Base-by-base conservation (phyloP, 2,797 vertebrate species). In the Bovichtus diacanthus region DNA sequence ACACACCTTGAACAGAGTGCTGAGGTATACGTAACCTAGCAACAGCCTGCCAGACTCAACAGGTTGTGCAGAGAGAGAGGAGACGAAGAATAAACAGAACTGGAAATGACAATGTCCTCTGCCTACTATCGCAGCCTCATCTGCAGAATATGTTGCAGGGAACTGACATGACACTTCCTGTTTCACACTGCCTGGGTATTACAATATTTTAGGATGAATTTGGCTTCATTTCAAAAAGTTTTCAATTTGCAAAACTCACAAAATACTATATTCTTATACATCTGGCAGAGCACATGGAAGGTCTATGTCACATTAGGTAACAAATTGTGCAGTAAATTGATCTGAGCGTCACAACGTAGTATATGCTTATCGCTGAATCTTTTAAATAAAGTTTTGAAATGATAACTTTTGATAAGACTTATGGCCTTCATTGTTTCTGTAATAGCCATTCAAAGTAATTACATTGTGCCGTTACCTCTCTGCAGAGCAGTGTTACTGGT, bases 11-110 rank as follows among this genome's bases (percentile, higher is more conserved):
- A 87, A 80, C 1, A 2, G 23, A 69, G 53, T 21, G 68, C 71
- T 62, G 78, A 81, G 84, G 81, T 84, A 70, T 34, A 88, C 78
- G 91, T 93, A 92, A 88, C 92, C 90, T 92, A 92, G 93, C 91
- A 93, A 93, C 91, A 79, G 87, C 81, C 67, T 70, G 69, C 76
- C 70, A 74, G 81, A 72, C 74, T 88, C 86, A 90, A 91, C 91
- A 92, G 89, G 90, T 88, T 90, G 80, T 41, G 71, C 58, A 70
- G 62, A 60, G 41, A 78, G 63, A 71, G 61, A 74, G 78, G 63
- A 87, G 66, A 74, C 63, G 86, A 87, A 81, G 81, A 86, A 91
- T 64, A 71, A 80, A 83, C 78, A 69, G 54, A 84, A 65, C 60
- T 66, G 81, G 76, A 79, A 84, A 83, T 70, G 70, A 85, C 76